Evolutionary conservation across 2,888 invertebrate genomes (phyloP).

Genomic region (Endomychus coccineus): DNA sequence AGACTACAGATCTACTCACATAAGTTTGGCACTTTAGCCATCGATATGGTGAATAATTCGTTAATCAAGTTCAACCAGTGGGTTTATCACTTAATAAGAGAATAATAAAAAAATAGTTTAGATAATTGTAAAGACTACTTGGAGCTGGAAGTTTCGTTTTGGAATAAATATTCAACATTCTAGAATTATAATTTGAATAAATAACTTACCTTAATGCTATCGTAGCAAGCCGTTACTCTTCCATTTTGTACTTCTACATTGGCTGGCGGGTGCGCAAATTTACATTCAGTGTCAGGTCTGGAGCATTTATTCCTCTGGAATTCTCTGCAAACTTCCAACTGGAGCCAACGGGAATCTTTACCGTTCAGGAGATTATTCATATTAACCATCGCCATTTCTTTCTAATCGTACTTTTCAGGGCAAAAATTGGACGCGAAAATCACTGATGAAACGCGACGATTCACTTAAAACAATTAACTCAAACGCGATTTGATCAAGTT

Average conservation of each 20-base stretch:
- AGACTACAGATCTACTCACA: no score
- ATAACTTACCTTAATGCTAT: constrained; percentile 97
- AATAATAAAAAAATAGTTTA: no score
- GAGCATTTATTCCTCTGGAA: constrained; percentile 99
- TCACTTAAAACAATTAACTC: constrained; percentile 1
- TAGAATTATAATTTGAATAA: neutral
- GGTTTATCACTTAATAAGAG: no score
- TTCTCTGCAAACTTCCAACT: constrained; percentile 98
- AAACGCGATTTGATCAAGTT: constrained; percentile 27
- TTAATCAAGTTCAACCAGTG: no score
- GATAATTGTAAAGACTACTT: no score
- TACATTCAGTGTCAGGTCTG: constrained; percentile 98
- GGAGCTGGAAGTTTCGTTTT: no score
- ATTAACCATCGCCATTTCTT: constrained; percentile 79
- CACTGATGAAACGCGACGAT: constrained; percentile 15
- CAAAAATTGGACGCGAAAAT: constrained; percentile 2
- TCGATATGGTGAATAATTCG: no score
- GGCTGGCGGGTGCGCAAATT: constrained; percentile 99
- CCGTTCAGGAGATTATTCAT: constrained; percentile 95
- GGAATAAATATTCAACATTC: no score
- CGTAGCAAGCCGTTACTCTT: constrained; percentile 99
- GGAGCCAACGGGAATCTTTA: constrained; percentile 99
- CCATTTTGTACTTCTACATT: constrained; percentile 99
- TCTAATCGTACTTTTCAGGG: constrained; percentile 1
- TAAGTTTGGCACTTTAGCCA: no score